A percentile compares a stretch with the other conserved stretches of the same genome.
These are phyloP conservation scores for Spea bombifrons DNA, from an alignment of 2,113 vertebrate genomes.

Conservation along the genomic window DNA sequence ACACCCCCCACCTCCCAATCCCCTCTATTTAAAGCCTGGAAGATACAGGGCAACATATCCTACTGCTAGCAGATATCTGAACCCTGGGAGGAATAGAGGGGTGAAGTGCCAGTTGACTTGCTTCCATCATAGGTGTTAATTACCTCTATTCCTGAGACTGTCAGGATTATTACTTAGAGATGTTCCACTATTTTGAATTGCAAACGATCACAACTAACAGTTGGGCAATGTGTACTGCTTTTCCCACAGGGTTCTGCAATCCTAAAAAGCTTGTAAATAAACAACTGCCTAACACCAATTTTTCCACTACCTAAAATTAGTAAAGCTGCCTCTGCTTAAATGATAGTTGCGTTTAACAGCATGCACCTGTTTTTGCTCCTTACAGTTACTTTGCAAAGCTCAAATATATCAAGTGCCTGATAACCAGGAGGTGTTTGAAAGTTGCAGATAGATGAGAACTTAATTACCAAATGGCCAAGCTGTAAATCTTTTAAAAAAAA, in stretches of 20 bases:
- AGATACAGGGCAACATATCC: slow-evolving; percentile 12
- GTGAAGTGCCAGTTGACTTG: slow-evolving; percentile 28
- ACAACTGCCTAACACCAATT: slow-evolving; percentile 38
- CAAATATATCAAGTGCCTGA: neutral
- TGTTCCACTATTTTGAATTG: slow-evolving; percentile 49
- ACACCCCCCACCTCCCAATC: neutral
- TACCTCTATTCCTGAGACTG: slow-evolving; percentile 16
- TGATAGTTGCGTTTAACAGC: slow-evolving; percentile 25
- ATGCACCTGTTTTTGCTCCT: slow-evolving; percentile 27
- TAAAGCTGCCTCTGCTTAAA: slow-evolving; percentile 27
- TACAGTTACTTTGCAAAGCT: neutral
- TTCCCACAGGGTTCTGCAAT: slow-evolving; percentile 22
- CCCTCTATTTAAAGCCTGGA: slow-evolving; percentile 31
- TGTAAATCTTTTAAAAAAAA: neutral
- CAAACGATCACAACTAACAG: slow-evolving; percentile 32
- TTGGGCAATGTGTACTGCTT: slow-evolving; percentile 4
- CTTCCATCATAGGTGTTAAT: slow-evolving; percentile 44
- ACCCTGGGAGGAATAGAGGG: slow-evolving; percentile 16
- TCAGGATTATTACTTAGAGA: slow-evolving; percentile 44
- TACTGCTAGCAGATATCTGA: slow-evolving; percentile 31
- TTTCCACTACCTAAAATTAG: slow-evolving; percentile 46
- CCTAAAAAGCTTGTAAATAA: slow-evolving; percentile 35
- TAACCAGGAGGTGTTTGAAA: neutral
- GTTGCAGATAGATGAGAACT: neutral
- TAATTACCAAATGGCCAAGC: neutral